phyloP scores from a whole-genome alignment of 2,888 invertebrate species.

The Heteropelma amictum region DNA sequence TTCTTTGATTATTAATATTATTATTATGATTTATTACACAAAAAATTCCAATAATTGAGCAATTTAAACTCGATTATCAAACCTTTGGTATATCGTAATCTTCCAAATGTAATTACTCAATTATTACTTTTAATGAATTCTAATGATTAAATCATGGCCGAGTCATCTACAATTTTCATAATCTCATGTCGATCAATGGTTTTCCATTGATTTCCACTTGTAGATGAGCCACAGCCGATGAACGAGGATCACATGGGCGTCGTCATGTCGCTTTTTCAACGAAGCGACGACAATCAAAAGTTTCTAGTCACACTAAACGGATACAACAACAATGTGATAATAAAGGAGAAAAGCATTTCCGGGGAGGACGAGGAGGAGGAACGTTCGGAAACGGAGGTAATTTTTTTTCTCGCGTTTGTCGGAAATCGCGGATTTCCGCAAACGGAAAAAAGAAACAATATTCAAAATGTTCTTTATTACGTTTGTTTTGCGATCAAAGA shows the following conservation, averaged over 20 bases:
- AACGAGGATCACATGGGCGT: slow-evolving; percentile 73
- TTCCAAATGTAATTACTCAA: no score
- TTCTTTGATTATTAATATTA: no score
- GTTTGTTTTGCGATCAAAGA: slow-evolving; percentile 59
- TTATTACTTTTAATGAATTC: not conserved
- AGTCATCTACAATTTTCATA: not conserved
- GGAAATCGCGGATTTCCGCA: not conserved
- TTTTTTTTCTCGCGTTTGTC: not conserved
- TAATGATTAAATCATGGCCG: not conserved
- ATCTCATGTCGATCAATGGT: not conserved
- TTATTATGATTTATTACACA: no score
- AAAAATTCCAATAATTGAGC: no score
- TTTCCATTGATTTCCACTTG: slow-evolving; percentile 5
- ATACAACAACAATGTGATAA: slow-evolving; percentile 71
- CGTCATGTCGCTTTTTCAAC: slow-evolving; percentile 75
- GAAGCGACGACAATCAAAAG: slow-evolving; percentile 74
- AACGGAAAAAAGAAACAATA: not conserved
- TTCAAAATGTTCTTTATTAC: not conserved
- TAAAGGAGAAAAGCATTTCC: slow-evolving; percentile 66
- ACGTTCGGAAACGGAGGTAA: slow-evolving; percentile 72
- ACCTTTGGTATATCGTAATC: no score
- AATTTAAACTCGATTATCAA: no score
- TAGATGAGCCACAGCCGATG: slow-evolving; percentile 66
- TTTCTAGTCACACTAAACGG: slow-evolving; percentile 76
- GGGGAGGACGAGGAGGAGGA: slow-evolving; percentile 58